These are phyloP conservation scores for Drosophila equinoxialis DNA, from an alignment of 1,140 invertebrate genomes.

Conservation along the genomic window DNA sequence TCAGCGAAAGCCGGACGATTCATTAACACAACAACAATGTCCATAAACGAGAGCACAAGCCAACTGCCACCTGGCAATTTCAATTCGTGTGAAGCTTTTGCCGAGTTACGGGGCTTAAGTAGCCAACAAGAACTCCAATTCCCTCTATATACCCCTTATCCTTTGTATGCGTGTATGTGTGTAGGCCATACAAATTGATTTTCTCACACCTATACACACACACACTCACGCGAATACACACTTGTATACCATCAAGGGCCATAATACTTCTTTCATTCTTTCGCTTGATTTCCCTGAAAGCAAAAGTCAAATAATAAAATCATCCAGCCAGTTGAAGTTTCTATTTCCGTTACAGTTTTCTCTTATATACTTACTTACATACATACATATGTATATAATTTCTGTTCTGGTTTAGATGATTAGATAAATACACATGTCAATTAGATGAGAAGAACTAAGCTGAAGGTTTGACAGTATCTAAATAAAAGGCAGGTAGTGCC, in stretches of 20 bases:
- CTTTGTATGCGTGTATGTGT: constrained; percentile 13
- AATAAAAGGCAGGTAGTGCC: constrained; percentile 22
- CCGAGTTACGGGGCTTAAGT: constrained; percentile 45
- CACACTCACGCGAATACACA: not conserved
- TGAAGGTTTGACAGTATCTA: constrained; percentile 37
- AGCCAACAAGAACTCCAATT: constrained; percentile 43
- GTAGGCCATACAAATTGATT: constrained; percentile 68
- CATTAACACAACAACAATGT: constrained; percentile 55
- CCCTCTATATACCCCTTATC: constrained; percentile 10
- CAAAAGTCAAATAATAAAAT: constrained; percentile 56
- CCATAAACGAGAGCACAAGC: constrained; percentile 54
- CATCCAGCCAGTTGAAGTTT: constrained; percentile 43
- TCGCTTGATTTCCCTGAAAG: constrained; percentile 21
- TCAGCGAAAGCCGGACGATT: constrained; percentile 33
- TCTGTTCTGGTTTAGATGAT: constrained; percentile 17
- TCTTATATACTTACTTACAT: constrained; percentile 3
- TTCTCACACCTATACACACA: constrained; percentile 54
- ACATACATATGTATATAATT: not conserved
- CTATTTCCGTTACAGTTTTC: constrained; percentile 32
- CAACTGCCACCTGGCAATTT: constrained; percentile 39
- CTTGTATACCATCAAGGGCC: not conserved
- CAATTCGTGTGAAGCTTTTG: constrained; percentile 53
- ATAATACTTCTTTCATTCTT: constrained; percentile 18
- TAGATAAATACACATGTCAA: constrained; percentile 53
- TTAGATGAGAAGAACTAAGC: constrained; percentile 37